Conservation (phyloP, 2,797 vertebrate genomes). For the Adrianichthys oophorus region DNA sequence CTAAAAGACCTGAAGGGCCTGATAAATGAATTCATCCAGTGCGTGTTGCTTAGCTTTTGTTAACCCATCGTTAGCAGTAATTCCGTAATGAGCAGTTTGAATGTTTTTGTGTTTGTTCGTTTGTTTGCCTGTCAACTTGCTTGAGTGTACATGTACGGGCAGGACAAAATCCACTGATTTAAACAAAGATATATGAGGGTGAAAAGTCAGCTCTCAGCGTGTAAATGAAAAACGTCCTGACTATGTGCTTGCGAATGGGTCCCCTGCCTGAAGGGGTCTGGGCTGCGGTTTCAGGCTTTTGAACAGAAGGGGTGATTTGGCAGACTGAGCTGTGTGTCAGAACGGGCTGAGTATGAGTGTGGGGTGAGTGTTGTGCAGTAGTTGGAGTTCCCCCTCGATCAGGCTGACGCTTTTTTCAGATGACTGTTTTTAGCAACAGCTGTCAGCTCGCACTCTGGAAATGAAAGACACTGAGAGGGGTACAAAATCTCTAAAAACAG, state of each 20-base stretch:
- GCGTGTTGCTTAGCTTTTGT: conserved; percentile 11
- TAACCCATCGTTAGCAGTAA: conserved; percentile 32
- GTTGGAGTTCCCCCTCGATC: conserved; percentile 65
- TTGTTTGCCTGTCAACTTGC: conserved; percentile 39
- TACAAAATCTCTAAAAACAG: conserved; percentile 26
- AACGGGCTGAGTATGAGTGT: conserved; percentile 58
- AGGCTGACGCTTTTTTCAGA: conserved; percentile 38
- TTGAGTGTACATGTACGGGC: conserved; percentile 47
- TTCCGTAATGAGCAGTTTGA: conserved; percentile 36
- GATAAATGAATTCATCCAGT: conserved; percentile 22
- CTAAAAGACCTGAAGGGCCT: conserved; percentile 5
- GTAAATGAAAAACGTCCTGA: conserved; percentile 44
- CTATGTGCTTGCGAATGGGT: conserved; percentile 33
- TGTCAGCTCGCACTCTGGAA: conserved; percentile 35
- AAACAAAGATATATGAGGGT: conserved; percentile 42
- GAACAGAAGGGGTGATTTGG: conserved; percentile 60
- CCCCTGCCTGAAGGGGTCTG: conserved; percentile 53
- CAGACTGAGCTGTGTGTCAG: conserved; percentile 55
- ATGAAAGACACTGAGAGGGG: conserved; percentile 44
- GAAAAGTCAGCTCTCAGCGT: conserved; percentile 49
- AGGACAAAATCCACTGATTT: conserved; percentile 47
- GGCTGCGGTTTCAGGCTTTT: conserved; percentile 60
- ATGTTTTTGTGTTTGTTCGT: conserved; percentile 45
- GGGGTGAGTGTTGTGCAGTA: conserved; percentile 56
- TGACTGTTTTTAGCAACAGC: conserved; percentile 61